Conservation (phyloP, 2,113 vertebrate genomes). For the Lipotes vexillifer region DNA sequence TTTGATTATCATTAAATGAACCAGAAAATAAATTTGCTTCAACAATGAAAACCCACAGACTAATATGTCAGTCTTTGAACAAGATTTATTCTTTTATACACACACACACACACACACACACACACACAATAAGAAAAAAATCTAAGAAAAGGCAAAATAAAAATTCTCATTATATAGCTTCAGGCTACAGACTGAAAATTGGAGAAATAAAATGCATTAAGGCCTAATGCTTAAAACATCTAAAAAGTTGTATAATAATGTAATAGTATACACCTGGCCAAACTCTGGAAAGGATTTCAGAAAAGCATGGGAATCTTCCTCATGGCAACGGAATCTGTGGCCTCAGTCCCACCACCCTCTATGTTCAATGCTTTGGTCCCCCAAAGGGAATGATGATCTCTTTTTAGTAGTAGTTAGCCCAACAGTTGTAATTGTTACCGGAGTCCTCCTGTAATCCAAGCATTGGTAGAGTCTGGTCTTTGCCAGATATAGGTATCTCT, state of each 20-base stretch:
- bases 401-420: not conserved
- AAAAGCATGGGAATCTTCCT: not conserved
- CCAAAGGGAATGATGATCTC: not conserved
- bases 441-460: not conserved
- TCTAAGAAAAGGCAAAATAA: constrained; percentile 34
- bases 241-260: not conserved
- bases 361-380: accelerated
- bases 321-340: not conserved
- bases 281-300: not conserved
- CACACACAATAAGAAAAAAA: not conserved
- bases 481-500: not conserved
- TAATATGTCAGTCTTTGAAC: constrained; percentile 23
- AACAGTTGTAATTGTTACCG: accelerated
- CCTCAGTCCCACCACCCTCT: not conserved
- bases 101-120: not conserved
- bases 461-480: not conserved
- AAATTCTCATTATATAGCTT: not conserved
- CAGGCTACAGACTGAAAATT: not conserved
- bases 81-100: constrained; percentile 53
- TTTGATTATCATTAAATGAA: constrained; percentile 68
- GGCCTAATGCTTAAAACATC: not conserved
- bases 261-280: not conserved
- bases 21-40: constrained; percentile 61
- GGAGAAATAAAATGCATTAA: not conserved
- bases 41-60: constrained; percentile 40